These are phyloP conservation scores for Furcifer pardalis DNA, from an alignment of 2,797 vertebrate genomes.

Conservation along the genomic window DNA sequence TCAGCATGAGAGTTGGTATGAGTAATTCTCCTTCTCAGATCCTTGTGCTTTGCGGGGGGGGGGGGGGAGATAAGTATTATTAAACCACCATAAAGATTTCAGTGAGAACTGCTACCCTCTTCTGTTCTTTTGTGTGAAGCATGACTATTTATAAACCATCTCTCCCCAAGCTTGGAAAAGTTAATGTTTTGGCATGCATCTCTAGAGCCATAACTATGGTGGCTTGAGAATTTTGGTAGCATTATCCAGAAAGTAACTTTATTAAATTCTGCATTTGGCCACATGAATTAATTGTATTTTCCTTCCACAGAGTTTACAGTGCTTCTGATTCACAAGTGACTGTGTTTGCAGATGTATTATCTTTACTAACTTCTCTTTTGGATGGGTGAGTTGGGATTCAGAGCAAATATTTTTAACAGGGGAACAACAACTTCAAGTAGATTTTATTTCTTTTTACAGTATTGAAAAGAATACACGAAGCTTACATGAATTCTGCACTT, in stretches of 20 bases:
- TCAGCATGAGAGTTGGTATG: background rate
- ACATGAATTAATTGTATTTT: background rate
- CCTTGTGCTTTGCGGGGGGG: background rate
- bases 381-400: conserved; percentile 80
- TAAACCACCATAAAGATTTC: background rate
- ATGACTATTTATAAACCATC: background rate
- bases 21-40: conserved; percentile 7
- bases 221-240: too few species aligned
- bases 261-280: too few species aligned
- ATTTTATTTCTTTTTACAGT: background rate
- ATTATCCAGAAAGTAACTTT: too few species aligned
- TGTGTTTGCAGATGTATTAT: conserved; percentile 84
- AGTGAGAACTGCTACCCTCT: background rate
- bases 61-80: conserved; percentile 18
- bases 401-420: background rate
- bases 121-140: background rate
- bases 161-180: background rate
- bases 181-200: too few species aligned
- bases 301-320: conserved; percentile 78
- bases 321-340: conserved; percentile 78
- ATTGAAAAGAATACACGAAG: background rate
- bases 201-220: too few species aligned
- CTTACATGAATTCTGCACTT: background rate
- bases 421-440: conserved; percentile 22
- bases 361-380: conserved; percentile 84